Percentiles rank a stretch among this genome's conserved stretches.
These are phyloP conservation scores for Caenorhabditis elegans DNA, from an alignment of 1,140 invertebrate species.

Conservation along the genomic window DNA sequence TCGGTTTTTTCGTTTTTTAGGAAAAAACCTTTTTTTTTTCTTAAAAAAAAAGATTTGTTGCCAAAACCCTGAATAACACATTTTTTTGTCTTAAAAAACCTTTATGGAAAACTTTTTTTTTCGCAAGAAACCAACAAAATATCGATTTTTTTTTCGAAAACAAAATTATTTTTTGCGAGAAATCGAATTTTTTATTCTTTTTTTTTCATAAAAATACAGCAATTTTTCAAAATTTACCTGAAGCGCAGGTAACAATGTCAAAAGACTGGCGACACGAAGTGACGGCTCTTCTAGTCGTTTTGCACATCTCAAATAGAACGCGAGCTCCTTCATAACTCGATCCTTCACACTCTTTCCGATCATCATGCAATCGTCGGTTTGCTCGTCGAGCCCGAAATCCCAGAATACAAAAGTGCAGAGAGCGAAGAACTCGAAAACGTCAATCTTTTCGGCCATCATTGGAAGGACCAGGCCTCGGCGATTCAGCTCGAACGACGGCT, in stretches of 20 bases:
- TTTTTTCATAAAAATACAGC: too few relatives aligned
- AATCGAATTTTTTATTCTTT: too few relatives aligned
- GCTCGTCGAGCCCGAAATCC: slow-evolving; percentile 37
- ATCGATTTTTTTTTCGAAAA: too few relatives aligned
- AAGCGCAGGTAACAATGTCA: slow-evolving; percentile 28
- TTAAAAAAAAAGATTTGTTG: too few relatives aligned
- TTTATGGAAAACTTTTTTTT: too few relatives aligned
- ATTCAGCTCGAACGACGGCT: slow-evolving; percentile 32
- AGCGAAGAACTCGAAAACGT: slow-evolving; percentile 31
- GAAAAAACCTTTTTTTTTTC: too few relatives aligned
- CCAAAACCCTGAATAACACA: too few relatives aligned
- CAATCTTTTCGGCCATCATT: slow-evolving; percentile 12
- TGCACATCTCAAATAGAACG: slow-evolving; percentile 22
- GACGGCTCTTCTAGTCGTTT: slow-evolving; percentile 28
- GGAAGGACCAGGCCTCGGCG: not conserved
- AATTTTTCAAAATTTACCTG: too few relatives aligned
- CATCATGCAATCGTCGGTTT: slow-evolving; percentile 17
- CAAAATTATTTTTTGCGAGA: too few relatives aligned
- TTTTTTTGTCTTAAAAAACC: too few relatives aligned
- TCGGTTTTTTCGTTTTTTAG: too few relatives aligned
- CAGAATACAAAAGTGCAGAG: slow-evolving; percentile 34
- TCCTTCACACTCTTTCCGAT: slow-evolving; percentile 11
- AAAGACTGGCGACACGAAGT: not conserved
- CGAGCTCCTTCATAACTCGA: slow-evolving; percentile 17
- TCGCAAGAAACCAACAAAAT: too few relatives aligned